Conservation (phyloP, 2,113 vertebrate genomes). For the Heterotis niloticus region DNA sequence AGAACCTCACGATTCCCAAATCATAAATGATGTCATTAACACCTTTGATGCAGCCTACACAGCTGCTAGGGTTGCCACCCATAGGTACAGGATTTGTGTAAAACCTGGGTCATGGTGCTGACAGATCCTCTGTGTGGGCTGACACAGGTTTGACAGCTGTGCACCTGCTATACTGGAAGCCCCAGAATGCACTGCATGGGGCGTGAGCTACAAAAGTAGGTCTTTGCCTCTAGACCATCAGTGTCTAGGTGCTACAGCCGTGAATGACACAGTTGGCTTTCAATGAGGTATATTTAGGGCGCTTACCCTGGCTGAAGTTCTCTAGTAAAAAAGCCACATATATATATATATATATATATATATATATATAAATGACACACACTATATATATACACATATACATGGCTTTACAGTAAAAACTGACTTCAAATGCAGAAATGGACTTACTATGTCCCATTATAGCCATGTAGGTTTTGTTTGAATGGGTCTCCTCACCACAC, state of each 20-base stretch:
- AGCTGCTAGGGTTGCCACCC: not conserved
- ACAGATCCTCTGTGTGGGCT: not conserved
- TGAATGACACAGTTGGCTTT: not conserved
- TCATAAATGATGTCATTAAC: not conserved
- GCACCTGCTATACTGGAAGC: not conserved
- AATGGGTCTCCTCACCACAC: too few species aligned
- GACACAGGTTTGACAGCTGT: not conserved
- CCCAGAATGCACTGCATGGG: not conserved
- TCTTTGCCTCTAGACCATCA: not conserved
- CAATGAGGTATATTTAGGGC: not conserved
- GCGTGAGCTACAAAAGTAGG: not conserved
- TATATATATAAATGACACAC: not conserved
- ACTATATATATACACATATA: too few species aligned
- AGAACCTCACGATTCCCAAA: constrained; percentile 21
- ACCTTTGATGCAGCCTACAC: not conserved
- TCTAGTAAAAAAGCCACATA: not conserved
- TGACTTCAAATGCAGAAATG: not conserved
- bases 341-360: too few species aligned
- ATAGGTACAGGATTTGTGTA: not conserved
- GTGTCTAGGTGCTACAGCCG: not conserved
- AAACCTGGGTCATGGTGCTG: not conserved
- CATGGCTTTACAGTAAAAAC: not conserved
- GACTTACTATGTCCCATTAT: not conserved
- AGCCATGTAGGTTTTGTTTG: not conserved
- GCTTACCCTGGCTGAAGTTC: not conserved